Conservation (phyloP, 2,113 vertebrate species). For the Sorex fumeus region DNA sequence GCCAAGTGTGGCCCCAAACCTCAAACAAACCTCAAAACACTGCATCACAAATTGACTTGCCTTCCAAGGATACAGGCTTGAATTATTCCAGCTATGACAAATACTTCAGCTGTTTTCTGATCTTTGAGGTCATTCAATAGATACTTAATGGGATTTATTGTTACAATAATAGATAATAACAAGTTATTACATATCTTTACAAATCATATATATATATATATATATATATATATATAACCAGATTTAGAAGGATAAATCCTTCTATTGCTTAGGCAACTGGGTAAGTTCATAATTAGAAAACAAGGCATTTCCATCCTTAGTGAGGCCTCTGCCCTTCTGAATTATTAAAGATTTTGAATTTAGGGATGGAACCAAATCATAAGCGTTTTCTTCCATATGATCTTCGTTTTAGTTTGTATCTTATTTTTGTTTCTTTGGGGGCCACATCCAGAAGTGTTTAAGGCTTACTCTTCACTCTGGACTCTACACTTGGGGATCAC, state of each 20-base stretch:
- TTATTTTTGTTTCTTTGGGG: no score
- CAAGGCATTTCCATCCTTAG: constrained; percentile 10
- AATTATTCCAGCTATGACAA: neutral
- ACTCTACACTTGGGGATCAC: no score
- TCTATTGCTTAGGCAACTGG: neutral
- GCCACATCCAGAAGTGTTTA: no score
- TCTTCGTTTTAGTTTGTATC: neutral
- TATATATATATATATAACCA: neutral
- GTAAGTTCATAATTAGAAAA: constrained; percentile 34
- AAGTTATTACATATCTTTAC: neutral
- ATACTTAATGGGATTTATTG: neutral
- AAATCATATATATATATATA: neutral
- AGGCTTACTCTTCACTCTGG: no score
- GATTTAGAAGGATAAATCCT: constrained; percentile 10
- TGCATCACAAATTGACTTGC: neutral
- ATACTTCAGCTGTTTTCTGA: neutral
- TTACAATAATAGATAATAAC: neutral
- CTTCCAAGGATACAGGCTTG: constrained; percentile 5
- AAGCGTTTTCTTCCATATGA: neutral
- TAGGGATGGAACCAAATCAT: neutral
- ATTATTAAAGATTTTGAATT: neutral
- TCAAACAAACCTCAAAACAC: no score
- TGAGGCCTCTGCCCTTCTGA: neutral
- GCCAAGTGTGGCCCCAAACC: no score
- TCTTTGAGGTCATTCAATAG: neutral